Conservation (phyloP, 1,140 invertebrate genomes). For the Plodia interpunctella region DNA sequence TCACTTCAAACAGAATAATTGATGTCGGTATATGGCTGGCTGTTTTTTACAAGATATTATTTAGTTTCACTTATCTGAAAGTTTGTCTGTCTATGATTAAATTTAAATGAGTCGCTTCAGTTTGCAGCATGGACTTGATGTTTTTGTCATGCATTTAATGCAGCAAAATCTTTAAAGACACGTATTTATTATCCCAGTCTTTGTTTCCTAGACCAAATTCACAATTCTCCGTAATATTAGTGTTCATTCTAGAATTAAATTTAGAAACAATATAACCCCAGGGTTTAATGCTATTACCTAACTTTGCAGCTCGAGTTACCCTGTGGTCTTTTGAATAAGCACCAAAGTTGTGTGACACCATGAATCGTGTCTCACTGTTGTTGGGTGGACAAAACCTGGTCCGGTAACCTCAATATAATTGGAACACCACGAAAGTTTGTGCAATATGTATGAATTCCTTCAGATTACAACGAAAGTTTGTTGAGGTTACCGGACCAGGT, state of each 20-base stretch:
- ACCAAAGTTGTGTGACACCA: neutral
- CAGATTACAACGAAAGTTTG: neutral
- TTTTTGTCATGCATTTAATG: too few relatives aligned
- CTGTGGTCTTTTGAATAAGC: neutral
- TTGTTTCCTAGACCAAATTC: neutral
- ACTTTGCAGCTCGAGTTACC: neutral
- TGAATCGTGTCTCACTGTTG: neutral
- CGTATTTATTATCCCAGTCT: neutral
- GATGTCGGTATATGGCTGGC: too few relatives aligned
- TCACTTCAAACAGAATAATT: too few relatives aligned
- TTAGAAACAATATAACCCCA: neutral
- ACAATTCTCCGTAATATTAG: neutral
- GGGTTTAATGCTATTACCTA: neutral
- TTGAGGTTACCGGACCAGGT: too few relatives aligned
- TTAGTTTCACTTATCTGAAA: too few relatives aligned
- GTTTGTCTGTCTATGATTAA: too few relatives aligned
- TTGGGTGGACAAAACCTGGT: constrained; percentile 23
- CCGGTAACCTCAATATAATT: neutral
- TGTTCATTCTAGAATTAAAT: neutral
- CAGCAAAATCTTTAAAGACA: neutral
- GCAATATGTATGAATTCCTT: neutral
- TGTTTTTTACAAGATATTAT: too few relatives aligned
- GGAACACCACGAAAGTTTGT: too few relatives aligned
- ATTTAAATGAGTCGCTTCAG: too few relatives aligned
- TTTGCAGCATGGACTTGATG: too few relatives aligned